phyloP scores from a whole-genome alignment of 2,888 invertebrate species.

The Boloria euphrosyne region DNA sequence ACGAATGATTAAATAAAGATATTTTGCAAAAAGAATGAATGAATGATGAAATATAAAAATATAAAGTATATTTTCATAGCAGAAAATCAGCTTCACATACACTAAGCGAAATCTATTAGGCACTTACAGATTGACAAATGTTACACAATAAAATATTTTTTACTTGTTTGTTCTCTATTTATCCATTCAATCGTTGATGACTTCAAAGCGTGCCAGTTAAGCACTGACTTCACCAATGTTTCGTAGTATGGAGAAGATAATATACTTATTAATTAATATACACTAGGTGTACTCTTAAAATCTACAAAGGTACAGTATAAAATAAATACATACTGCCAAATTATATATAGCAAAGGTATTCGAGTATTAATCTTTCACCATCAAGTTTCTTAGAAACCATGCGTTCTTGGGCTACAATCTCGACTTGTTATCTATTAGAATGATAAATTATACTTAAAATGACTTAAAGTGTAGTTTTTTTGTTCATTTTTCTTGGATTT shows the following conservation, averaged over 20 bases:
- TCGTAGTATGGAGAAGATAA: neutral
- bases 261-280: constrained; percentile 4
- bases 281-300: constrained; percentile 14
- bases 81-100: no score
- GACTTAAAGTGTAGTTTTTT: neutral
- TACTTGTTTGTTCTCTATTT: no score
- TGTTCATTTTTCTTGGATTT: neutral
- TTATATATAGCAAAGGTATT: constrained; percentile 6
- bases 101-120: no score
- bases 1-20: no score
- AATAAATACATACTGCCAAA: constrained; percentile 9
- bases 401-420: neutral
- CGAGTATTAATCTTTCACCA: neutral
- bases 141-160: no score
- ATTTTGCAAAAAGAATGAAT: no score
- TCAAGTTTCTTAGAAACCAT: constrained; percentile 18
- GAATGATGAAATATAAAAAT: no score
- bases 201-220: no score
- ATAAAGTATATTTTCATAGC: no score
- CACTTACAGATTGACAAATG: no score
- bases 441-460: neutral
- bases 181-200: no score
- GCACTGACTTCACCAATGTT: no score
- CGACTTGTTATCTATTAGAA: neutral
- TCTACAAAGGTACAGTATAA: constrained; percentile 2